Percentiles rank a stretch among this genome's conserved stretches.
Evolutionary conservation across 2,113 vertebrate genomes (phyloP).

Genomic region (Caranx melampygus): DNA sequence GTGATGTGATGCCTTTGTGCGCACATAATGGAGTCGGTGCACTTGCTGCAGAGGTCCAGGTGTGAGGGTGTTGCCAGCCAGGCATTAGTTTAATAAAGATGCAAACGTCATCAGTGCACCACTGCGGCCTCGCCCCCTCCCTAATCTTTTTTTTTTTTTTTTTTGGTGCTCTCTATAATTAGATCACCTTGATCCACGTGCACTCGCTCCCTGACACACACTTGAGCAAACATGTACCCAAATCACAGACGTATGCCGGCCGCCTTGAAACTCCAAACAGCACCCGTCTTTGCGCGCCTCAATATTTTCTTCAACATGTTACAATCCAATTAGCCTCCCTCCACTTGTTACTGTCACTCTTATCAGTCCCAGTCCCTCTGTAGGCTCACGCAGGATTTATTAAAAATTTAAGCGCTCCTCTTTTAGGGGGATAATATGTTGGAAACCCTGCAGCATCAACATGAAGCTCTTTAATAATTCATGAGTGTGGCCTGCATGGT

Average conservation of each 20-base stretch:
- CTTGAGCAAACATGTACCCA: not conserved
- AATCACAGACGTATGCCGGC: not conserved
- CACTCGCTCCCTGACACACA: conserved; percentile 14
- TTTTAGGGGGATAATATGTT: conserved; percentile 68
- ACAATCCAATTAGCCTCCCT: conserved; percentile 72
- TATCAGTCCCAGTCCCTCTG: conserved; percentile 54
- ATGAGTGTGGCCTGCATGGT: conserved; percentile 67
- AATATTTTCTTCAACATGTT: conserved; percentile 55
- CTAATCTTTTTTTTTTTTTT: conserved; percentile 69
- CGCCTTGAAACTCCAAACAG: conserved; percentile 8
- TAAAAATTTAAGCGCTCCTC: conserved; percentile 73
- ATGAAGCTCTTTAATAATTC: conserved; percentile 78
- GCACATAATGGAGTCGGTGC: conserved; percentile 41
- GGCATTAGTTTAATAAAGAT: conserved; percentile 62
- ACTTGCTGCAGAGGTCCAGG: conserved; percentile 28
- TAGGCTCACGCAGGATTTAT: conserved; percentile 69
- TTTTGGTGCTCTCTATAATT: conserved; percentile 47
- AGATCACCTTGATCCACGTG: conserved; percentile 47
- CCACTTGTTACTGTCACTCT: conserved; percentile 65
- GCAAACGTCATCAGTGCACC: conserved; percentile 48
- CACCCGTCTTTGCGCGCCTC: conserved; percentile 23
- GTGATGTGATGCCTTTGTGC: conserved; percentile 29
- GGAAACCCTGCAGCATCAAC: conserved; percentile 80
- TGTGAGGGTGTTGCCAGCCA: conserved; percentile 61
- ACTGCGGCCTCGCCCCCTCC: not conserved